Conservation (phyloP, 2,797 vertebrate genomes). For the Rhadinocentrus ornatus region DNA sequence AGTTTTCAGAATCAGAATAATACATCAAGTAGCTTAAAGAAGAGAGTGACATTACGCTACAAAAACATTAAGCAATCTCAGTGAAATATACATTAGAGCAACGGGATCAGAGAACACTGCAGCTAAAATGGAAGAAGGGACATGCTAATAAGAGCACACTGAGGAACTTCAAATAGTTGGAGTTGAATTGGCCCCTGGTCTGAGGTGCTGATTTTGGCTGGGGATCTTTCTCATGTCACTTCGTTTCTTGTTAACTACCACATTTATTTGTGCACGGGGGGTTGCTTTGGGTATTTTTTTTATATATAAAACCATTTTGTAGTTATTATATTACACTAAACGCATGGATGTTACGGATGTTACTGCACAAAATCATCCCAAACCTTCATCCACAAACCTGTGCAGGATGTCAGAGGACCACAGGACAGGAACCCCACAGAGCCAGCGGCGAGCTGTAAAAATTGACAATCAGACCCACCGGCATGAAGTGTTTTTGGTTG, state of each 20-base stretch:
- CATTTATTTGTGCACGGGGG: slow-evolving; percentile 2
- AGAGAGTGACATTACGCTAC: slow-evolving; percentile 67
- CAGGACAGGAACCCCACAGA: slow-evolving; percentile 22
- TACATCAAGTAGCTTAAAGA: slow-evolving; percentile 77
- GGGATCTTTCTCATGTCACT: background rate
- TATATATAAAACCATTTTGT: slow-evolving; percentile 1
- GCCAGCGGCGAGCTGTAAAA: slow-evolving; percentile 28
- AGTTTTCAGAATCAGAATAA: slow-evolving; percentile 81
- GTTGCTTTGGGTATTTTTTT: slow-evolving; percentile 17
- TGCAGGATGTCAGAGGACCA: slow-evolving; percentile 35
- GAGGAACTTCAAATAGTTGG: slow-evolving; percentile 37
- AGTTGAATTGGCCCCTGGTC: background rate
- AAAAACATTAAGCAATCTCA: slow-evolving; percentile 75
- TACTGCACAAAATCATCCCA: background rate
- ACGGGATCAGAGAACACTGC: slow-evolving; percentile 66
- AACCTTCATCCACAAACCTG: slow-evolving; percentile 11
- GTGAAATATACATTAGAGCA: slow-evolving; percentile 82
- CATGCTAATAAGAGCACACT: slow-evolving; percentile 55
- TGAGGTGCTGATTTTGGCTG: background rate
- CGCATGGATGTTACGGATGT: background rate
- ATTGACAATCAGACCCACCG: slow-evolving; percentile 53
- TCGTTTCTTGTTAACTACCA: background rate
- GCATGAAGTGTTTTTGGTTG: slow-evolving; percentile 49
- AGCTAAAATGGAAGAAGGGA: slow-evolving; percentile 48
- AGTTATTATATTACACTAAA: background rate